These are phyloP conservation scores for Drosophila pectinifera DNA, from an alignment of 1,140 invertebrate genomes.

Conservation along the genomic window DNA sequence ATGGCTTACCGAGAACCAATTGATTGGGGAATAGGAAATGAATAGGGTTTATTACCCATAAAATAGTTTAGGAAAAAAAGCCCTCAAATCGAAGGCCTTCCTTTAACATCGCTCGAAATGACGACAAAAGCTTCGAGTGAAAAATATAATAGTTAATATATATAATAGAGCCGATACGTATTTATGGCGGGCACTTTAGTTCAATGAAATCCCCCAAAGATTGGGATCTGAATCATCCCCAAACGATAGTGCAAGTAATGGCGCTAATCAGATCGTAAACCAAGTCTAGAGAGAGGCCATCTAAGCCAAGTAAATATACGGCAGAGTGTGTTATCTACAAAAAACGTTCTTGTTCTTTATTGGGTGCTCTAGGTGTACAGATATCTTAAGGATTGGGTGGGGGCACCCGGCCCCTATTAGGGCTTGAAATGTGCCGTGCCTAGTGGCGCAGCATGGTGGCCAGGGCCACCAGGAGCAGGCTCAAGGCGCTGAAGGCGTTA, in stretches of 20 bases:
- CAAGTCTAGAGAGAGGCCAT: conserved; percentile 18
- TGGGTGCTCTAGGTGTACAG: conserved; percentile 41
- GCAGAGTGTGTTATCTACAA: conserved; percentile 40
- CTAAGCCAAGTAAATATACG: conserved; percentile 23
- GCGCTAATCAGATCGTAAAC: conserved; percentile 39
- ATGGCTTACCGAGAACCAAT: conserved; percentile 1
- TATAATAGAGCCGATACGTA: not conserved
- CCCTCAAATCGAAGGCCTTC: conserved; percentile 2
- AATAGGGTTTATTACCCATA: not conserved
- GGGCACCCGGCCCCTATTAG: conserved; percentile 6
- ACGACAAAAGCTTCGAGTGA: not conserved
- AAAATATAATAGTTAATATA: conserved; percentile 12
- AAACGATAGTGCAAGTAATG: not conserved
- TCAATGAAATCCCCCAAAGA: conserved; percentile 29
- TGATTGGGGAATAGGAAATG: not conserved
- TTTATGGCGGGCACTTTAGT: conserved; percentile 10
- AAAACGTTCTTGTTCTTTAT: conserved; percentile 19
- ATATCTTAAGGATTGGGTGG: conserved; percentile 47
- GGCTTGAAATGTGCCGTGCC: not conserved
- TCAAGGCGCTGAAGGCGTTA: conserved; percentile 61
- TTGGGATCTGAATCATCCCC: conserved; percentile 26
- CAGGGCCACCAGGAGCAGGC: conserved; percentile 63
- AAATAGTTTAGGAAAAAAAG: conserved; percentile 1
- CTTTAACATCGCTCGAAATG: not conserved
- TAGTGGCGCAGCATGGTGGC: conserved; percentile 60